Percentiles rank a stretch among this genome's conserved stretches.
Conservation (phyloP, 2,797 vertebrate genomes). For the Oreochromis grahami region DNA sequence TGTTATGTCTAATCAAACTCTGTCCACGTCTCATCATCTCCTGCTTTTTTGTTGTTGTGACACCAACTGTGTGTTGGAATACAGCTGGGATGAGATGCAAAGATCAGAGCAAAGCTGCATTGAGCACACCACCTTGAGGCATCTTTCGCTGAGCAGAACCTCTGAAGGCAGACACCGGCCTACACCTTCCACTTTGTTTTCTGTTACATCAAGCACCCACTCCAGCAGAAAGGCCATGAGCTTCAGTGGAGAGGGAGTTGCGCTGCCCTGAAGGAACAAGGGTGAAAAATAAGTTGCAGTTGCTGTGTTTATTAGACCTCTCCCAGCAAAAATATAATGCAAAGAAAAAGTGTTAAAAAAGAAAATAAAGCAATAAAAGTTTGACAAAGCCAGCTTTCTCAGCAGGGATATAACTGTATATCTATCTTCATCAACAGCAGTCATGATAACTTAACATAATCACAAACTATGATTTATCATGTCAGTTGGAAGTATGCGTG, state of each 20-base stretch:
- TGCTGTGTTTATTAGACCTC: neutral
- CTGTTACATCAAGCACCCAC: slow-evolving; percentile 79
- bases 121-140: slow-evolving; percentile 75
- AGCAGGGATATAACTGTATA: neutral
- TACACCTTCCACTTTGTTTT: slow-evolving; percentile 28
- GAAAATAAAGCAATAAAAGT: neutral
- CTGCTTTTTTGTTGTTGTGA: neutral
- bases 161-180: slow-evolving; percentile 42
- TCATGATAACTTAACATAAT: slow-evolving; percentile 9
- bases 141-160: slow-evolving; percentile 75
- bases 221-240: slow-evolving; percentile 82
- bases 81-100: neutral
- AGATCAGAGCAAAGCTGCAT: neutral
- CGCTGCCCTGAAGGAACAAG: slow-evolving; percentile 56
- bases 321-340: neutral
- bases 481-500: slow-evolving; percentile 1
- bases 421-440: neutral
- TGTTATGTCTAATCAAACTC: neutral
- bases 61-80: neutral
- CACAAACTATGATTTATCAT: slow-evolving; percentile 1
- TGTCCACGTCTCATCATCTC: neutral
- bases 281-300: neutral
- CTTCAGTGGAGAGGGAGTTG: slow-evolving; percentile 67
- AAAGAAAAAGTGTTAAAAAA: neutral
- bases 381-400: neutral